Evolutionary conservation across 2,888 invertebrate species (phyloP).

Genomic region (Dorcus parallelipipedus): DNA sequence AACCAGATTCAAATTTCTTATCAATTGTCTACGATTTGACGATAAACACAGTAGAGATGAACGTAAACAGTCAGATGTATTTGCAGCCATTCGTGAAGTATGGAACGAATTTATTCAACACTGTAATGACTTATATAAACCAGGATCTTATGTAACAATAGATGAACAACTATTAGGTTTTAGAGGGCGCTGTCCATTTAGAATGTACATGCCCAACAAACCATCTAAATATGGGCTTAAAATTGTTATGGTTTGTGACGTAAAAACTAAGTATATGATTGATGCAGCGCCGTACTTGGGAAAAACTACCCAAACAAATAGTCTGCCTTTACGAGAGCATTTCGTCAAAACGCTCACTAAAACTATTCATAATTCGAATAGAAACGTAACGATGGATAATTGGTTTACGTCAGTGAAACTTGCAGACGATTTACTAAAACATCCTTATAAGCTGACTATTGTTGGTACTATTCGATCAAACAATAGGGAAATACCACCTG

Average conservation of each 20-base stretch:
- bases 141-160: constrained; percentile 7
- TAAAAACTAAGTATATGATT: background rate
- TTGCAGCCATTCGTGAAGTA: constrained; percentile 22
- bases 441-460: constrained; percentile 1
- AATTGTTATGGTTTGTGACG: too few relatives aligned
- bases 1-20: constrained; percentile 25
- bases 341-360: background rate
- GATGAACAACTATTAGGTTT: background rate
- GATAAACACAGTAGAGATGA: constrained; percentile 24
- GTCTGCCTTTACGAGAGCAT: background rate
- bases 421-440: background rate
- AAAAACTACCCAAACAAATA: background rate
- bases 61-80: constrained; percentile 24
- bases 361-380: background rate
- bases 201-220: background rate
- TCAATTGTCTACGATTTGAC: constrained; percentile 28
- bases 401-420: background rate
- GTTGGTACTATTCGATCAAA: background rate
- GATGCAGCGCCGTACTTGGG: background rate
- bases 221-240: background rate
- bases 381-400: background rate
- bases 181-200: background rate
- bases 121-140: constrained; percentile 24
- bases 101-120: constrained; percentile 24
- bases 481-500: background rate